phyloP scores from a whole-genome alignment of 2,888 invertebrate genomes.

The Thecocarcelia acutangulata region DNA sequence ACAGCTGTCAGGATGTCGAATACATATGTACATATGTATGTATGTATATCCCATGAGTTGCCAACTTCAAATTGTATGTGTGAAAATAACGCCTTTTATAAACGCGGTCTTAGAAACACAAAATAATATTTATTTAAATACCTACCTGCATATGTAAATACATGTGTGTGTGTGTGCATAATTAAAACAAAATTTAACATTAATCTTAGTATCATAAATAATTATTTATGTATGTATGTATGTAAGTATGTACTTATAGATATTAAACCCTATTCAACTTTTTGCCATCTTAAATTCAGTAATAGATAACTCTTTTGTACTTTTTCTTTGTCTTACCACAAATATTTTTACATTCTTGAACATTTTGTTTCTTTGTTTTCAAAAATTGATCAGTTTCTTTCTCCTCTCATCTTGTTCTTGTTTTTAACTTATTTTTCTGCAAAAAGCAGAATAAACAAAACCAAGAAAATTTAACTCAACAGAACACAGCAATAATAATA shows the following conservation, averaged over 20 bases:
- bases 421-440: constrained; percentile 46
- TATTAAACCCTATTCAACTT: too few species aligned
- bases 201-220: too few species aligned
- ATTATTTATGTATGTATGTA: too few species aligned
- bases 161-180: too few species aligned
- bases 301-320: constrained; percentile 34
- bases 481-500: background rate
- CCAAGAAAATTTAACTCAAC: constrained; percentile 21
- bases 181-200: too few species aligned
- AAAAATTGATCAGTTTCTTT: constrained; percentile 52
- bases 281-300: background rate
- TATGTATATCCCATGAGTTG: too few species aligned
- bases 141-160: background rate
- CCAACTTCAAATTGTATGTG: too few species aligned
- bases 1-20: too few species aligned
- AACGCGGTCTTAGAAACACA: too few species aligned
- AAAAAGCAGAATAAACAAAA: constrained; percentile 37
- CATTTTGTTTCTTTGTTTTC: constrained; percentile 51
- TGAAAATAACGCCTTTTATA: too few species aligned
- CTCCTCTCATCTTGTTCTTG: background rate
- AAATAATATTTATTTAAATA: too few species aligned
- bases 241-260: too few species aligned
- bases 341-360: constrained; percentile 51
- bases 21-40: background rate
- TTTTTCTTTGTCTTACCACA: constrained; percentile 56